Evolutionary conservation across 2,113 vertebrate species (phyloP), one percentile per base, ranked within the genome.

Genomic region (Ariopsis seemanni): DNA sequence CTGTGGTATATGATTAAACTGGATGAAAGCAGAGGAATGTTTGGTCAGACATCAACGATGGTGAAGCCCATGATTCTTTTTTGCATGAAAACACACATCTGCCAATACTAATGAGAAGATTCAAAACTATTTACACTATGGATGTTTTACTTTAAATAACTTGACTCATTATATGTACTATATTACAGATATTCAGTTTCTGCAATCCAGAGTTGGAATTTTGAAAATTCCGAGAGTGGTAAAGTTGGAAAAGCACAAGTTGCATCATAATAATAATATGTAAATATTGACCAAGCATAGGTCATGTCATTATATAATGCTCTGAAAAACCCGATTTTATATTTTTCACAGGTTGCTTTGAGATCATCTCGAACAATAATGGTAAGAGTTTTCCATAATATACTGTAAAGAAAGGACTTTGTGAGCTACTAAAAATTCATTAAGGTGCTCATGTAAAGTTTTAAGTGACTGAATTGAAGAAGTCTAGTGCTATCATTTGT

Each of bases 261-360:
- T 78, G 62, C 67, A 25, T 69, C 86, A 89, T 65, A 52, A 86
- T 7, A 89, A 86, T 7, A 52, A 42, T 18, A 20, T 18, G 86
- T 82, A 74, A 74, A 82, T 15, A 71, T 50, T 83, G 65, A 4
- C 50, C 25, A 30, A 75, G 25, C 80, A 22, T 18, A 63, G 78
- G 65, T 30, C 72, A 75, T 7, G 27, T 80, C 22, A 58, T 30
- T n/a, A 75, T 6, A 34, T 7, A 84, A 3, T 20, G 34, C 67
- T 82, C 6, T 27, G 34, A 83, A n/a, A 74, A 63, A 12, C 69
- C 25, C 55, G 9, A 7, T 12, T 30, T 8, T 60, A 42, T 42
- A 65, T 8, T 48, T 65, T 86, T 22, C 62, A 67, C 14, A 67
- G 52, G 50, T 34, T 30, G 20, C 5, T 58, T 20, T 83, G n/a